Conservation (phyloP, 2,113 vertebrate species). For the Dunckerocampus dactyliophorus region DNA sequence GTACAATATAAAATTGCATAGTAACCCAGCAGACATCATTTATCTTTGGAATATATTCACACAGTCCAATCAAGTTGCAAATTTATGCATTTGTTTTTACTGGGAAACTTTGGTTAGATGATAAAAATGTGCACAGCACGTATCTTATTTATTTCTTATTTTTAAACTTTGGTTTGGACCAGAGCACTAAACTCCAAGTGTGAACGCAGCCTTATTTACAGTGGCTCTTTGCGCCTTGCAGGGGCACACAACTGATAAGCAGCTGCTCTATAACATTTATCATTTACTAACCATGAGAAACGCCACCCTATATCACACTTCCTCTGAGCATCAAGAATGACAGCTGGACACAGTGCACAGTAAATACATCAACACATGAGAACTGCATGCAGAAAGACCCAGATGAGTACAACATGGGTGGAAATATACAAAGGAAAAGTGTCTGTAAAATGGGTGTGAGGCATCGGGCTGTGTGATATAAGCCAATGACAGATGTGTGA, state of each 20-base stretch:
- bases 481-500: constrained; percentile 6
- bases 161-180: no score
- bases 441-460: background rate
- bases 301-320: constrained; percentile 35
- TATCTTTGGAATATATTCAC: no score
- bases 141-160: no score
- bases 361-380: constrained; percentile 39
- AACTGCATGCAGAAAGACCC: constrained; percentile 17
- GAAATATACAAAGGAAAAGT: constrained; percentile 13
- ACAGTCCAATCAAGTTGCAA: no score
- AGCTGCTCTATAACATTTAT: constrained; percentile 52
- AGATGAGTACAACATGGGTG: constrained; percentile 4
- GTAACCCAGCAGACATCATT: no score
- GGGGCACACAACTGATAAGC: constrained; percentile 56
- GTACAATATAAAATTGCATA: no score
- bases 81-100: no score
- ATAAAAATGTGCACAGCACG: no score
- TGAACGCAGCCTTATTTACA: background rate
- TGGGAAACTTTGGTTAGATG: no score
- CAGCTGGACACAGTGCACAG: constrained; percentile 41
- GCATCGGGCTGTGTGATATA: background rate
- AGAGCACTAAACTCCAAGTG: no score
- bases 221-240: constrained; percentile 8
- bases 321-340: constrained; percentile 46
- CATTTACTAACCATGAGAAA: constrained; percentile 48